Evolutionary conservation across 2,113 vertebrate species (phyloP).

Genomic region (Jaculus jaculus): DNA sequence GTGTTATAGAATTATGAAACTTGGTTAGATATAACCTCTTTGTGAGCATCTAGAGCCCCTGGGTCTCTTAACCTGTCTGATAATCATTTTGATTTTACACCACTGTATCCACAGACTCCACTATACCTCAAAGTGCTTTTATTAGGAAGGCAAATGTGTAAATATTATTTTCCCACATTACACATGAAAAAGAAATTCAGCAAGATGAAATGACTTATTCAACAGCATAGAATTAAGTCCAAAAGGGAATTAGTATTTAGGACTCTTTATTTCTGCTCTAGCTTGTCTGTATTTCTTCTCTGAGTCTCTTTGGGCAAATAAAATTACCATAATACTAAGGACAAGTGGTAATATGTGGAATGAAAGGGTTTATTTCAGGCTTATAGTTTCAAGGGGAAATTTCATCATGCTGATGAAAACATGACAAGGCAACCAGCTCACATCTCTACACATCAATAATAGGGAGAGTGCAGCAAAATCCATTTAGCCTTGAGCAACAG

Average conservation of each 20-base stretch:
- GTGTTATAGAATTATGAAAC: conserved; percentile 41
- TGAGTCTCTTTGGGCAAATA: conserved; percentile 14
- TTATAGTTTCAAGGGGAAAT: too few relatives aligned
- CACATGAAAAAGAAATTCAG: conserved; percentile 59
- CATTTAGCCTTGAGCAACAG: too few relatives aligned
- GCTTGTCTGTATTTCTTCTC: not conserved
- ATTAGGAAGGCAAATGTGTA: conserved; percentile 60
- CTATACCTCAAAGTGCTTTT: conserved; percentile 50
- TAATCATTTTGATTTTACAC: conserved; percentile 63
- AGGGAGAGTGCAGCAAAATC: too few relatives aligned
- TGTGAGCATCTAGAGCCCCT: conserved; percentile 2
- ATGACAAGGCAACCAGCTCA: too few relatives aligned
- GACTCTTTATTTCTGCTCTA: conserved; percentile 17
- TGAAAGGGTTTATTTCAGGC: too few relatives aligned
- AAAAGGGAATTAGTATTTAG: conserved; percentile 34
- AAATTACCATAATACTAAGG: not conserved
- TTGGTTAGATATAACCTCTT: not conserved
- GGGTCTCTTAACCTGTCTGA: conserved; percentile 3
- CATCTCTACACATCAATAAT: too few relatives aligned
- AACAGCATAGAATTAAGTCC: conserved; percentile 7
- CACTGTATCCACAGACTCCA: conserved; percentile 15
- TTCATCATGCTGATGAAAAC: too few relatives aligned
- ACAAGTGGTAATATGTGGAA: not conserved
- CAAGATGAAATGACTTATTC: conserved; percentile 59
- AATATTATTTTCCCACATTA: conserved; percentile 58